phyloP scores from a whole-genome alignment of 2,888 invertebrate species.

The Geophilus truncorum region DNA sequence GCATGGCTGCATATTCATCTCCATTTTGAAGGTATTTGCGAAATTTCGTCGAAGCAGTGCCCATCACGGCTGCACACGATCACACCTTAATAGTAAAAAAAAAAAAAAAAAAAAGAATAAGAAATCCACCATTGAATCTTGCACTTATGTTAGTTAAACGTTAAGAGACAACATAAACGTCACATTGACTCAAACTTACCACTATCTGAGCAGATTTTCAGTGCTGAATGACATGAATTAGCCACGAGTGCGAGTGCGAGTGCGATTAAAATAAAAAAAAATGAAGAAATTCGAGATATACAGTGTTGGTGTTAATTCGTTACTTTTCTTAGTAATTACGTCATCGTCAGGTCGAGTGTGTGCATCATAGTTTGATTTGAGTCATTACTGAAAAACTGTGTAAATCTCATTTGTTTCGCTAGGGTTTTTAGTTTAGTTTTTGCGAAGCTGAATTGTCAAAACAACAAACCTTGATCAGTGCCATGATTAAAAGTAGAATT shows the following conservation, averaged over 20 bases:
- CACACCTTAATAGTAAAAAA: not conserved
- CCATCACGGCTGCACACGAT: constrained; percentile 52
- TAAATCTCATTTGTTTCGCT: not conserved
- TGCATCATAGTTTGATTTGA: not conserved
- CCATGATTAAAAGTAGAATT: not conserved
- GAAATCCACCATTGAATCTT: too few relatives aligned
- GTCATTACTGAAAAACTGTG: not conserved
- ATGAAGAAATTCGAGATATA: not conserved
- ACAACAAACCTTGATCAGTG: not conserved
- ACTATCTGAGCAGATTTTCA: not conserved
- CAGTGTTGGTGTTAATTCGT: not conserved
- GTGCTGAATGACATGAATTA: not conserved
- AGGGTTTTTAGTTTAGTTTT: not conserved
- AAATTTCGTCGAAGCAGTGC: constrained; percentile 64
- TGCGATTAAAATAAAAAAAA: not conserved
- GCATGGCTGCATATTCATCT: constrained; percentile 65
- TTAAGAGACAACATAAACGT: too few relatives aligned
- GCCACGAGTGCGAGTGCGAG: constrained; percentile 9
- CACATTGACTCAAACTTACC: not conserved
- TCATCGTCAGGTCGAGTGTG: not conserved
- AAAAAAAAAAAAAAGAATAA: not conserved
- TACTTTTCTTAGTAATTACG: not conserved
- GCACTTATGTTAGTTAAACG: too few relatives aligned
- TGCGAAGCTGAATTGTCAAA: not conserved
- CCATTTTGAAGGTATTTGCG: constrained; percentile 64